phyloP scores from a whole-genome alignment of 2,113 vertebrate species.

The Emydocephalus ijimae region DNA sequence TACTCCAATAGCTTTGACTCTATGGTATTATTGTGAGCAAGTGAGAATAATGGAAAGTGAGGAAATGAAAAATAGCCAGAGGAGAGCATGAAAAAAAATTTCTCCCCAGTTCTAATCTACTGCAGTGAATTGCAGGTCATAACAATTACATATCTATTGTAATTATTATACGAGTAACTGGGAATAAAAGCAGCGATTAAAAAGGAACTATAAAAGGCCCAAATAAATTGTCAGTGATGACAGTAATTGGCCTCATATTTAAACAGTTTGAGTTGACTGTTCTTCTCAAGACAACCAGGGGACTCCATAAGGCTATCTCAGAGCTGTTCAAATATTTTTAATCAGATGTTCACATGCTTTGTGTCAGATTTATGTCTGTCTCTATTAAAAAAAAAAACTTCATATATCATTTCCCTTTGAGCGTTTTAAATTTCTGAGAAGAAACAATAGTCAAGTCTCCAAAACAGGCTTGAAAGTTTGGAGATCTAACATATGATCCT shows the following conservation, averaged over 20 bases:
- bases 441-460: not conserved
- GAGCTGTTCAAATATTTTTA: not conserved
- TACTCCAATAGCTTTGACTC: not conserved
- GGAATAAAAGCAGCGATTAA: not conserved
- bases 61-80: not conserved
- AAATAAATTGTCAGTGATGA: conserved; percentile 17
- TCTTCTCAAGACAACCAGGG: not conserved
- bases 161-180: not conserved
- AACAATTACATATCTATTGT: not conserved
- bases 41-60: not conserved
- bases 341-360: not conserved
- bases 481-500: not conserved
- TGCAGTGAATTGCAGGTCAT: not conserved
- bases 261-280: not conserved
- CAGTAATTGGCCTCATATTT: conserved; percentile 30
- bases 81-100: not conserved
- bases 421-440: not conserved
- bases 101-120: not conserved
- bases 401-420: not conserved
- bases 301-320: conserved; percentile 2
- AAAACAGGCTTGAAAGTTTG: not conserved
- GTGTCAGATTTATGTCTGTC: not conserved
- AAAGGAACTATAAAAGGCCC: not conserved
- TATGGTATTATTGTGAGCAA: not conserved
- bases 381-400: not conserved